Percentiles rank a stretch among this genome's conserved stretches.
Evolutionary conservation across 2,888 invertebrate genomes (phyloP).

Genomic region (Callimorpha dominula): DNA sequence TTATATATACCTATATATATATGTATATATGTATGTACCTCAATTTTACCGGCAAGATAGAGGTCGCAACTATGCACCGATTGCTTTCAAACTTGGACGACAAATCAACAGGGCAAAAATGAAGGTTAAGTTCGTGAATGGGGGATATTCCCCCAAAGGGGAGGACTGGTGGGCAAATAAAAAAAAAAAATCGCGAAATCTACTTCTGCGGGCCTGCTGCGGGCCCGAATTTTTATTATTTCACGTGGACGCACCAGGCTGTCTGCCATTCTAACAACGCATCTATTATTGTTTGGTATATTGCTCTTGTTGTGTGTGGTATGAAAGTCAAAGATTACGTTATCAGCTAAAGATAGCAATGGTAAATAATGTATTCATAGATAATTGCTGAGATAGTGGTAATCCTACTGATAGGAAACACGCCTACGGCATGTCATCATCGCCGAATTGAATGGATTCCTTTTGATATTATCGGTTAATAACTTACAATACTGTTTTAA

Average conservation of each 20-base stretch:
- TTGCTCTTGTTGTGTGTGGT: conserved; percentile 2
- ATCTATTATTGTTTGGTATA: conserved; percentile 7
- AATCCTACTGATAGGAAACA: conserved; percentile 11
- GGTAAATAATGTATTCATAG: conserved; percentile 1
- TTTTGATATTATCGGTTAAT: background rate
- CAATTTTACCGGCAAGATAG: too few species aligned
- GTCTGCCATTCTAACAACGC: background rate
- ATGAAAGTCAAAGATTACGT: conserved; percentile 20
- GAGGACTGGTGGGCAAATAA: too few species aligned
- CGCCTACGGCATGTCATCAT: conserved; percentile 9
- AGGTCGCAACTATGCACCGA: too few species aligned
- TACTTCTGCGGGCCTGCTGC: too few species aligned
- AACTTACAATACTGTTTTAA: background rate
- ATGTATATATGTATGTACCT: too few species aligned
- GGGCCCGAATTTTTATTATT: too few species aligned
- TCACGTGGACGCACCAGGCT: background rate
- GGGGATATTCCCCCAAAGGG: too few species aligned
- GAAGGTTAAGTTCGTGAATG: too few species aligned
- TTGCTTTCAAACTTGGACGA: too few species aligned
- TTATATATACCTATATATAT: too few species aligned
- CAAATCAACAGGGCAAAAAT: too few species aligned
- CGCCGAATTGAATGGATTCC: conserved; percentile 12
- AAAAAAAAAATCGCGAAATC: too few species aligned
- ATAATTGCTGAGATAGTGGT: conserved; percentile 6
- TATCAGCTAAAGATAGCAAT: conserved; percentile 12